Base-by-base conservation (phyloP, 2,113 vertebrate species). In the Pelodiscus sinensis region DNA sequence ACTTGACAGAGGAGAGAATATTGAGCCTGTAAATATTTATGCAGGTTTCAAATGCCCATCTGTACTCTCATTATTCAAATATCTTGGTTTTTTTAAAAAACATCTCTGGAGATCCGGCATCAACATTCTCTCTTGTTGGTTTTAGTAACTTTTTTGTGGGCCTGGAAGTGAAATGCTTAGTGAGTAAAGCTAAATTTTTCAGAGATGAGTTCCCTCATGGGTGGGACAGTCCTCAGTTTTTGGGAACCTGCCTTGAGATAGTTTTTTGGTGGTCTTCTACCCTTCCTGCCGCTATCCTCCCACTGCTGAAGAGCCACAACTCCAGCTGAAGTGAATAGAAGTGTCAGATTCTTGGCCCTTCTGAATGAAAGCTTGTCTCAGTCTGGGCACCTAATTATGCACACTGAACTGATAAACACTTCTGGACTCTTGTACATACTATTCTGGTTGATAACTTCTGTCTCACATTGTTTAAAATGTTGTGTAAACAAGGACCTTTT, bases 331-430 rank as follows among this genome's bases (percentile, higher is more conserved):
- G 44, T n/a, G 22, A 82, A 21, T 71, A 71, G n/a, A 71, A 71
- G 9, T 0, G 1, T 1, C 1, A 73, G 25, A 8, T 7, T 3
- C 7, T 3, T 3, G 2, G 15, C 4, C 4, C 22, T 31, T 25
- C 44, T 1, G 14, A 24, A 84, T 51, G 38, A 2, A 54, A 5
- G 8, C 27, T 35, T 16, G 14, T 68, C 31, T 68, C 51, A 5
- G 16, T 14, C 9, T 27, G 29, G 31, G 3, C 3, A 0, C 0
- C 13, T 15, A 79, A 35, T 0, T 27, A 55, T 56, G 57, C 0
- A 0, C 57, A 0, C 0, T 10, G 13, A n/a, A 4, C 8, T 9
- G 8, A 5, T 5, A 29, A 56, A 6, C 2, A 0, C 56, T 79
- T 78, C 1, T 89, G 77, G 56, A 80, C 62, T 44, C 84, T 0